Evolutionary conservation across 2,888 invertebrate species (phyloP), one percentile per base, ranked within the genome.

Genomic region (Conistra vaccinii): DNA sequence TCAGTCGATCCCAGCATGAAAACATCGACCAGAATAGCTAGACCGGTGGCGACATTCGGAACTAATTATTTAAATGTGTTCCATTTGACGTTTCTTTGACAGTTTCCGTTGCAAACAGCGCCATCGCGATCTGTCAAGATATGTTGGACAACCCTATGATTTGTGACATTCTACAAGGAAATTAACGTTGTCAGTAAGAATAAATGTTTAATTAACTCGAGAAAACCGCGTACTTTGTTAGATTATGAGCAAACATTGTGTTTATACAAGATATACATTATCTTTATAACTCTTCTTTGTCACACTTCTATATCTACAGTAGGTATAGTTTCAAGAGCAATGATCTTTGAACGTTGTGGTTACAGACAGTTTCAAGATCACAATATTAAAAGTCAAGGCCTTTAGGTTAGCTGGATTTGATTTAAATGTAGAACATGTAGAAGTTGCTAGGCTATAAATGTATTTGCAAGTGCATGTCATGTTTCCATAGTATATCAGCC

Each of bases 261-360:
- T 35, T n/a, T n/a, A n/a, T n/a, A n/a, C n/a, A n/a, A n/a, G n/a
- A 62, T 3, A 39, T 20, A 45, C 32, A 73, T 69, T 66, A 65
- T 83, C 74, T 74, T 74, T 57, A 70, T 61, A 53, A 29, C 26
- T 57, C 35, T 42, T 55, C 39, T 66, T 82, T 55, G 58, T 60
- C 57, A 57, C 45, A 73, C 45, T 62, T 62, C 3, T 23, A 17
- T 53, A 53, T 32, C n/a, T 58, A 68, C 51, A 51, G 23, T 55
- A 35, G 20, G 7, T 17, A 61, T 42, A 75, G 2, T 42, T 1
- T 39, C 9, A 51, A 65, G 48, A 72, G 42, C 68, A 71, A 75
- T 75, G 69, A 58, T 81, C 69, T 80, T 66, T 81, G 61, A 69
- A 29, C n/a, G n/a, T 48, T 65, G 65, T 55, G 39, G 60, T 57